A percentile compares a stretch with the other conserved stretches of the same genome.
phyloP scores from a whole-genome alignment of 2,113 vertebrate genomes.

The Sebastes schlegelii region DNA sequence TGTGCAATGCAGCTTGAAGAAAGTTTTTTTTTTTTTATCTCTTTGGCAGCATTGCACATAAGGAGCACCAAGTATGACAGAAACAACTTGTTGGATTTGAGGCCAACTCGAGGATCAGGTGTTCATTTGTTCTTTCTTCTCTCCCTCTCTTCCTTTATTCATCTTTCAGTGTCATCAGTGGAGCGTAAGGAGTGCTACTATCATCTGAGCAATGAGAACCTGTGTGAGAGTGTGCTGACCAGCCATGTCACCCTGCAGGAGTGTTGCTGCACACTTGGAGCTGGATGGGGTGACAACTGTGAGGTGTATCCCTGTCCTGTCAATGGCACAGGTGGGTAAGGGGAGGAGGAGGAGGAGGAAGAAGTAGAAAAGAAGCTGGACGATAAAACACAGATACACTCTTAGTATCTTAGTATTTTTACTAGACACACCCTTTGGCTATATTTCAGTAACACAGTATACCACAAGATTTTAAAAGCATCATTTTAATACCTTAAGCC shows the following conservation, averaged over 20 bases:
- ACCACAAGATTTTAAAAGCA: not conserved
- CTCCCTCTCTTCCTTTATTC: not conserved
- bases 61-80: no score
- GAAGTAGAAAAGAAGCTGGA: not conserved
- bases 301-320: slow-evolving; percentile 97
- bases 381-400: not conserved
- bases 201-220: slow-evolving; percentile 92
- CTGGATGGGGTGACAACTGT: slow-evolving; percentile 98
- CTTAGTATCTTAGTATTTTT: not conserved
- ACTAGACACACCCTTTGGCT: not conserved
- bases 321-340: slow-evolving; percentile 89
- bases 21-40: no score
- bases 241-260: slow-evolving; percentile 94
- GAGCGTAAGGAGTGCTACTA: slow-evolving; percentile 98
- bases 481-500: no score
- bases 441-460: not conserved
- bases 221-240: slow-evolving; percentile 95
- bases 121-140: not conserved
- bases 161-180: slow-evolving; percentile 69
- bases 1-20: no score
- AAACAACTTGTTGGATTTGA: no score
- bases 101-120: no score
- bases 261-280: slow-evolving; percentile 97
- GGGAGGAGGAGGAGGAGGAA: not conserved
- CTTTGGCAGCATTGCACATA: no score